A percentile compares a stretch with the other conserved stretches of the same genome.
phyloP scores from a whole-genome alignment of 1,140 invertebrate genomes.

The Propsilocerus akamusi region DNA sequence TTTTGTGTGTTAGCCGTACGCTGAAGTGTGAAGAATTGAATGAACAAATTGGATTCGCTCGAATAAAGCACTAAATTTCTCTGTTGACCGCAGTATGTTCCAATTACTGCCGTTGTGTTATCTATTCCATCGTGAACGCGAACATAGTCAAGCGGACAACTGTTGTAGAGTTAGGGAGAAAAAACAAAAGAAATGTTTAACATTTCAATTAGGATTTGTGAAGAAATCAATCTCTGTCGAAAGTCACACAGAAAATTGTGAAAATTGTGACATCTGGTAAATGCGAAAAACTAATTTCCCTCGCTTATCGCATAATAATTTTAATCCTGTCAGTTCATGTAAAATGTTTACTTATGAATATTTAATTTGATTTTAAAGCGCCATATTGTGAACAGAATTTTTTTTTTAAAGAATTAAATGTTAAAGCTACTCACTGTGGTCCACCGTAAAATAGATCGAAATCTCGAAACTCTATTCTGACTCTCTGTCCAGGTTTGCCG shows the following conservation, averaged over 20 bases:
- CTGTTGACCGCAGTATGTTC: conserved; percentile 95
- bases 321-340: no score
- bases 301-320: no score
- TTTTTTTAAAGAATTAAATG: background rate
- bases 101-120: conserved; percentile 71
- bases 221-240: no score
- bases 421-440: conserved; percentile 68
- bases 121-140: conserved; percentile 89
- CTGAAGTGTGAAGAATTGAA: conserved; percentile 76
- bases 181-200: background rate
- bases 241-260: no score
- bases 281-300: background rate
- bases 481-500: conserved; percentile 74
- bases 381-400: background rate
- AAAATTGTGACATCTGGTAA: background rate
- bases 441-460: conserved; percentile 98
- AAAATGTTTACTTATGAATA: no score
- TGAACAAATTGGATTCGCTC: conserved; percentile 69
- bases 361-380: background rate
- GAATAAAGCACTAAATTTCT: conserved; percentile 88
- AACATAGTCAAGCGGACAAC: conserved; percentile 96
- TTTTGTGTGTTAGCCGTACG: conserved; percentile 82
- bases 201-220: no score
- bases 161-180: conserved; percentile 27
- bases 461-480: conserved; percentile 91